Percentiles rank a stretch among this genome's conserved stretches.
Evolutionary conservation across 2,113 vertebrate species (phyloP).

Genomic region (Jaculus jaculus): DNA sequence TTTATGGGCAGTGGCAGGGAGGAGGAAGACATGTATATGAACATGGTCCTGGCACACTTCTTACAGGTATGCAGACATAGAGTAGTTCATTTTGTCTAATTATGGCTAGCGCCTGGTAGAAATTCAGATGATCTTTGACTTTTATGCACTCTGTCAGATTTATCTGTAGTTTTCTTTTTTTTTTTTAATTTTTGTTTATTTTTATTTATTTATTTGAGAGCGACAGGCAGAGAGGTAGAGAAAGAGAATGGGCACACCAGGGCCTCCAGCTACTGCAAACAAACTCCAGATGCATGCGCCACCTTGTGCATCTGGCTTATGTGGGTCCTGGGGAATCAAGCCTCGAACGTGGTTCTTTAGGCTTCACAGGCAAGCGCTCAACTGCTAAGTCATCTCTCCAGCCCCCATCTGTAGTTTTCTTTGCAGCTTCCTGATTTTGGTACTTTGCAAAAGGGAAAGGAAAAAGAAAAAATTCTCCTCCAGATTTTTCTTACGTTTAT

Average conservation of each 20-base stretch:
- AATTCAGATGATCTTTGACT: constrained; percentile 13
- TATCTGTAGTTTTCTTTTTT: background rate
- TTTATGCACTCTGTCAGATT: background rate
- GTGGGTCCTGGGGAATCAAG: too few relatives aligned
- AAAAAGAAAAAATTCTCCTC: too few relatives aligned
- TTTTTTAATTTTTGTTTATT: too few relatives aligned
- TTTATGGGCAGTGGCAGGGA: constrained; percentile 99
- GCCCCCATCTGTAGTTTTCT: background rate
- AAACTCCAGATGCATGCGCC: too few relatives aligned
- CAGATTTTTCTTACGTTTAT: constrained; percentile 26
- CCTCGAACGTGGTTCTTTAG: too few relatives aligned
- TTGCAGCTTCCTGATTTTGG: constrained; percentile 7
- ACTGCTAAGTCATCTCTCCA: too few relatives aligned
- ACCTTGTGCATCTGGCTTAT: too few relatives aligned
- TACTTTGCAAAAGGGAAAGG: constrained; percentile 23
- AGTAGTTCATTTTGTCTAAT: background rate
- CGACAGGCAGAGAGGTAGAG: too few relatives aligned
- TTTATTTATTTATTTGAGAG: too few relatives aligned
- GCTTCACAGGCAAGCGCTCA: too few relatives aligned
- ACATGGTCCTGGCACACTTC: constrained; percentile 99
- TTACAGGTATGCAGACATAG: constrained; percentile 89
- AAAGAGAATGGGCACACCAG: too few relatives aligned
- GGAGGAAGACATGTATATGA: constrained; percentile 99
- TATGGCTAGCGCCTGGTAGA: constrained; percentile 24
- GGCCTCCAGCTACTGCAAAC: too few relatives aligned